Conservation (phyloP, 2,888 invertebrate genomes). For the Nomada lathburiana region DNA sequence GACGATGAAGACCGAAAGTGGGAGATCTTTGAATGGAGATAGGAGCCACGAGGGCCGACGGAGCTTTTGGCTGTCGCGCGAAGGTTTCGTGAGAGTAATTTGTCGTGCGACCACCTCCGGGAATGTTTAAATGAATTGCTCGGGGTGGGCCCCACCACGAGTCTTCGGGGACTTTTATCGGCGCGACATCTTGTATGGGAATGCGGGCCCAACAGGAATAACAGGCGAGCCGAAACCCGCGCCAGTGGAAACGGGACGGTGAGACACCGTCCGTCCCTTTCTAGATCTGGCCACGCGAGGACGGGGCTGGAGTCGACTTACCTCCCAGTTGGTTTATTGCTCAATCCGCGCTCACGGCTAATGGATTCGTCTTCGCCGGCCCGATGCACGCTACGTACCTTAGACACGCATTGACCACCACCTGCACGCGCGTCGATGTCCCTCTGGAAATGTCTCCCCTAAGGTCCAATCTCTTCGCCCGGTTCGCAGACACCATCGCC, state of each 20-base stretch:
- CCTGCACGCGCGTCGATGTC: slow-evolving; percentile 52
- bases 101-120: slow-evolving; percentile 84
- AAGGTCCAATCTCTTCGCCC: slow-evolving; percentile 3
- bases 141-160: slow-evolving; percentile 75
- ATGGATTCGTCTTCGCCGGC: slow-evolving; percentile 81
- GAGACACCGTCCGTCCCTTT: slow-evolving; percentile 16
- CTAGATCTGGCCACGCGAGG: slow-evolving; percentile 43
- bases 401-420: slow-evolving; percentile 69
- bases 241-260: slow-evolving; percentile 60
- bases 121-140: slow-evolving; percentile 84
- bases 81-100: slow-evolving; percentile 83
- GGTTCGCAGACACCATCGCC: background rate
- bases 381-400: slow-evolving; percentile 65
- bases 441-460: slow-evolving; percentile 45
- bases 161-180: slow-evolving; percentile 81
- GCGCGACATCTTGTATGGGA: slow-evolving; percentile 84
- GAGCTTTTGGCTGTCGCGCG: slow-evolving; percentile 76
- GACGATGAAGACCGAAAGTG: slow-evolving; percentile 56
- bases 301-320: slow-evolving; percentile 76
- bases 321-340: slow-evolving; percentile 84
- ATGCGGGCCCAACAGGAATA: slow-evolving; percentile 82
- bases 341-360: slow-evolving; percentile 83
- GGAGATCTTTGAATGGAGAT: slow-evolving; percentile 83
- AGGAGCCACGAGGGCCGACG: slow-evolving; percentile 71
- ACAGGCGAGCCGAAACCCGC: slow-evolving; percentile 72